Evolutionary conservation across 37 sponge, comb jelly and placozoan genomes (phyloP), one percentile per base, ranked within the genome.

Genomic region (Corticium candelabrum): DNA sequence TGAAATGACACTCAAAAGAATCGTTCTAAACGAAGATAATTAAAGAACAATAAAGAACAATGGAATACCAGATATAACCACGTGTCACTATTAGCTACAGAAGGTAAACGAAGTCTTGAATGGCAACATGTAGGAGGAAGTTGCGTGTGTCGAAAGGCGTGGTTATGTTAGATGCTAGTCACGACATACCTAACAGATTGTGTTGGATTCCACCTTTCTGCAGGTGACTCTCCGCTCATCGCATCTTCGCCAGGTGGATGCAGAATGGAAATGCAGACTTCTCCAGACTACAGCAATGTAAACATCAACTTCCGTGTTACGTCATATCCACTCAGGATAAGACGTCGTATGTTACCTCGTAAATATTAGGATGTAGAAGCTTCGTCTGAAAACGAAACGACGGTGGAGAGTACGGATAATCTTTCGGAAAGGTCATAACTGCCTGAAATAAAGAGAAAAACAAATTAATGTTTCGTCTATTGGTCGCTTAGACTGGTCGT

Each of bases 331-430:
- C 27, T 21, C n/a, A 41, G 40, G 27, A 80, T 30, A 4, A 15
- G 40, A 21, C 15, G 78, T 81, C 41, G 34, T 3, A 80, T 77
- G 85, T 86, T 67, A 92, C 93, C 30, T 82, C 76, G 83, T 96
- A 96, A 0, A 96, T 91, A 80, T 96, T 96, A 5, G 97, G 97
- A 74, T 96, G 97, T 69, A 85, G 80, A n/a, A 96, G 82, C 35
- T 88, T 85, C 21, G 94, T 88, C 30, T 88, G 75, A 75, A 96
- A 96, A 34, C 82, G 74, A 68, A 96, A 80, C 41, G 77, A 75
- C 11, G 97, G 97, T 40, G 97, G 97, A 21, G 94, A 93, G 84
- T 93, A 96, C 1, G 97, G 97, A 56, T 96, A 96, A 69, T 96
- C 97, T n/a, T 79, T 36, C n/a, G 97, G 97, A 68, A 96, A 96